Evolutionary conservation across 2,888 invertebrate genomes (phyloP).

Genomic region (Machimus atricapillus): DNA sequence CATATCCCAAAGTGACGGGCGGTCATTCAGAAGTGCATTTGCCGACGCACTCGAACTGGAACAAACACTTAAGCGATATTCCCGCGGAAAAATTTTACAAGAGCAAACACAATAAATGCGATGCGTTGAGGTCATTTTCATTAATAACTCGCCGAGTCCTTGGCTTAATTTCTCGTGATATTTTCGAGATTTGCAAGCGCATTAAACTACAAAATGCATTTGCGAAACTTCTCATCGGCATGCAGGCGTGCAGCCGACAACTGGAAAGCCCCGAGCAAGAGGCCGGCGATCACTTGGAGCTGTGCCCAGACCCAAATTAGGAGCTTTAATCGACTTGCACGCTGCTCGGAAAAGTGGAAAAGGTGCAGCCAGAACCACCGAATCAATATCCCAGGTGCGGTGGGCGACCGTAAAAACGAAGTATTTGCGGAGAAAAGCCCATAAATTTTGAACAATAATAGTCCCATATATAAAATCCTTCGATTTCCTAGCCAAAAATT

Average conservation of each 20-base stretch:
- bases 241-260: not conserved
- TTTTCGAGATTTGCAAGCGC: not conserved
- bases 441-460: not conserved
- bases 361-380: not conserved
- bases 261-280: not conserved
- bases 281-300: not conserved
- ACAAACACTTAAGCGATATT: not conserved
- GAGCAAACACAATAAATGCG: not conserved
- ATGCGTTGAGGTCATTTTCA: constrained; percentile 25
- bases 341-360: not conserved
- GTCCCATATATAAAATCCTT: not conserved
- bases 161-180: constrained; percentile 16
- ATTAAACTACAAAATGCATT: not conserved
- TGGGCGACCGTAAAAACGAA: not conserved
- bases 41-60: not conserved
- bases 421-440: not conserved
- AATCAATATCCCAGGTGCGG: not conserved
- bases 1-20: not conserved
- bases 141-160: constrained; percentile 21
- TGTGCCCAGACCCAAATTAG: not conserved
- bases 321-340: not conserved
- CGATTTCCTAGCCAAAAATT: not conserved
- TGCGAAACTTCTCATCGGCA: not conserved
- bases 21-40: not conserved
- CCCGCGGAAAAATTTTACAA: not conserved